Percentiles rank a stretch among this genome's conserved stretches.
These are phyloP conservation scores for Pteromalus puparum DNA, from an alignment of 1,140 invertebrate species.

Conservation along the genomic window DNA sequence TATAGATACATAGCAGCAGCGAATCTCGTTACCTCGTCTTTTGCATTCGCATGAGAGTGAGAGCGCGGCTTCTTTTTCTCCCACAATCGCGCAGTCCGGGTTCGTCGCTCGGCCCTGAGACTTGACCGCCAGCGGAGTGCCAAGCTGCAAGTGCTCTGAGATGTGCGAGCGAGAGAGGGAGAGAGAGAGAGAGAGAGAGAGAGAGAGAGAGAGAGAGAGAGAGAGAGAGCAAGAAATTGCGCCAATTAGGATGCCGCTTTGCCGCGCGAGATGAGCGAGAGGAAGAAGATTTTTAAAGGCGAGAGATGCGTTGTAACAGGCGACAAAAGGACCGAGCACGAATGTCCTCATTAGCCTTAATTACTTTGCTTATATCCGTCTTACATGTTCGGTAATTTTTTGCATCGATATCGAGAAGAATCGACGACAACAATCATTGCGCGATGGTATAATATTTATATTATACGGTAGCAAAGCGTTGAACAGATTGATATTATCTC, in stretches of 20 bases:
- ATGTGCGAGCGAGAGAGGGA: constrained; percentile 25
- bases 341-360: too few relatives aligned
- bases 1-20: too few relatives aligned
- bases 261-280: background rate
- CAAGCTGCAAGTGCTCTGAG: constrained; percentile 47
- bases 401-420: too few relatives aligned
- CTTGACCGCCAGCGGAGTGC: constrained; percentile 39
- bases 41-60: background rate
- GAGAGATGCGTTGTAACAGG: background rate
- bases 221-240: constrained; percentile 53
- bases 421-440: too few relatives aligned
- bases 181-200: background rate
- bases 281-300: background rate
- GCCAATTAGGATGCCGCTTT: constrained; percentile 55
- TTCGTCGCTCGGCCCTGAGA: constrained; percentile 62
- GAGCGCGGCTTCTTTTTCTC: background rate
- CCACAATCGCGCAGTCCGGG: constrained; percentile 34
- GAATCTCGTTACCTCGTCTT: background rate
- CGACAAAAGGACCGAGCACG: too few relatives aligned
- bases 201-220: background rate
- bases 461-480: too few relatives aligned
- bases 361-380: too few relatives aligned
- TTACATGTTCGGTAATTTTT: too few relatives aligned
- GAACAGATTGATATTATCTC: too few relatives aligned
- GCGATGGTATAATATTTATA: too few relatives aligned